Percentiles rank a stretch among this genome's conserved stretches.
phyloP scores from a whole-genome alignment of 1,140 invertebrate species.

The Euwallacea fornicatus region DNA sequence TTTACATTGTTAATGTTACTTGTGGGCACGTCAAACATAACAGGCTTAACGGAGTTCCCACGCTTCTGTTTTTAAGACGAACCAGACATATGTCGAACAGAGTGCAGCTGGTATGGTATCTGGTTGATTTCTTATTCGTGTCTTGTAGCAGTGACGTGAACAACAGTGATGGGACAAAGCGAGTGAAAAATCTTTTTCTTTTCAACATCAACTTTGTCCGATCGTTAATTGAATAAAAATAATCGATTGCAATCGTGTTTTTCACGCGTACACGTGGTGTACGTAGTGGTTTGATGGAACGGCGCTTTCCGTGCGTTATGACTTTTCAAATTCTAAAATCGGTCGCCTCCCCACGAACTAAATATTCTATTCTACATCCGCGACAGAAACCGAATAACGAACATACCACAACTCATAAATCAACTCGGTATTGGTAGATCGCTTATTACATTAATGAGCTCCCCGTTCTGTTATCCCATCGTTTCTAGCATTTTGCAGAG shows the following conservation, averaged over 20 bases:
- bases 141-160: conserved; percentile 21
- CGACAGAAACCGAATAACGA: neutral
- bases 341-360: too few relatives aligned
- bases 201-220: neutral
- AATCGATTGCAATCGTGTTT: neutral
- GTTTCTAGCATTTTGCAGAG: too few relatives aligned
- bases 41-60: conserved; percentile 9
- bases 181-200: neutral
- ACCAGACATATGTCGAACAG: conserved; percentile 27
- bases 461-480: too few relatives aligned
- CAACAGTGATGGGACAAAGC: neutral
- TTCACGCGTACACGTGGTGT: neutral
- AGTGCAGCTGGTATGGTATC: conserved; percentile 5
- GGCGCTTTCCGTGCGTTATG: neutral
- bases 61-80: conserved; percentile 27
- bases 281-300: neutral
- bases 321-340: neutral
- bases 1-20: neutral
- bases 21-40: neutral
- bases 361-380: too few relatives aligned
- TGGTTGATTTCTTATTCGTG: conserved; percentile 25
- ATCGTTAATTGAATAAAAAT: neutral
- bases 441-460: neutral
- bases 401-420: neutral
- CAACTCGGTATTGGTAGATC: neutral